Conservation (phyloP, 1,140 invertebrate species). For the Phymastichus coffea region DNA sequence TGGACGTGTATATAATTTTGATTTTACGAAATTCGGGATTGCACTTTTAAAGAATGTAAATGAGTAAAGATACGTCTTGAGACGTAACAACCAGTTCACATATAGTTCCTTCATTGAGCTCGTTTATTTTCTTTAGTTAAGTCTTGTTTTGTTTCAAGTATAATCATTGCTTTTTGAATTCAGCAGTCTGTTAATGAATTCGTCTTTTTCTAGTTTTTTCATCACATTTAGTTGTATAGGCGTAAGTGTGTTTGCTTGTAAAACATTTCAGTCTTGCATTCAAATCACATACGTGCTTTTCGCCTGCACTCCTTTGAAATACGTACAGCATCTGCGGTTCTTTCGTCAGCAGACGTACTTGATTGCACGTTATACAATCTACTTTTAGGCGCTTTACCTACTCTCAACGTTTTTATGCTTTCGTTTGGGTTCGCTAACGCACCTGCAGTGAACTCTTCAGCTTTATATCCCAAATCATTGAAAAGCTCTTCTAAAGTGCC, state of each 20-base stretch:
- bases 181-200: slow-evolving; percentile 2
- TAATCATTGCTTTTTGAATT: slow-evolving; percentile 22
- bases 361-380: slow-evolving; percentile 24
- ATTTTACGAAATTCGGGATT: no score
- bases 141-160: slow-evolving; percentile 22
- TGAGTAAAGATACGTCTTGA: no score
- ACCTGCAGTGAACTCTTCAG: slow-evolving; percentile 13
- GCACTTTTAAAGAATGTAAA: no score
- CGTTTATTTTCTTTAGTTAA: slow-evolving; percentile 23
- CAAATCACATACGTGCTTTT: no score
- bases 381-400: slow-evolving; percentile 24
- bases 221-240: not conserved
- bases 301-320: slow-evolving; percentile 14
- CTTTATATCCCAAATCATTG: slow-evolving; percentile 14
- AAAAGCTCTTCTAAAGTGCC: slow-evolving; percentile 20
- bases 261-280: not conserved
- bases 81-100: no score
- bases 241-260: slow-evolving; percentile 5
- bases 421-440: slow-evolving; percentile 31
- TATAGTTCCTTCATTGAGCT: no score
- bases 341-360: slow-evolving; percentile 20
- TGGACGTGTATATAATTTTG: no score
- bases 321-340: slow-evolving; percentile 23
- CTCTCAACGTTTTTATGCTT: slow-evolving; percentile 29
- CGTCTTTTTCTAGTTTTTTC: slow-evolving; percentile 8